Conservation (phyloP, 2,888 invertebrate genomes). For the Drosophila lutescens region DNA sequence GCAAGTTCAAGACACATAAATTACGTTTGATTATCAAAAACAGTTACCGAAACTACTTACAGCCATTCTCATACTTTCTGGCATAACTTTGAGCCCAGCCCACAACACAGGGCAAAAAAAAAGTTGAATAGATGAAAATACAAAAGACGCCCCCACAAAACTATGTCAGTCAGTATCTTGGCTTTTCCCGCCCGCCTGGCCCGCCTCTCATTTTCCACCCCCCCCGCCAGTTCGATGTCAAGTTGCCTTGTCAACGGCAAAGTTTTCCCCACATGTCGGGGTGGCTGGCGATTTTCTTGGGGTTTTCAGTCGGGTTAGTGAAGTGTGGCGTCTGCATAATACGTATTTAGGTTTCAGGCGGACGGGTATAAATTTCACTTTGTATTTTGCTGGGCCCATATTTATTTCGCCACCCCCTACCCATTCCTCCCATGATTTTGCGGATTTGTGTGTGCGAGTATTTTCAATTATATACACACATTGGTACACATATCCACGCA, state of each 20-base stretch:
- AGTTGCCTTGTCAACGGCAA: constrained; percentile 57
- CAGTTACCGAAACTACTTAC: constrained; percentile 65
- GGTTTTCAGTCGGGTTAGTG: constrained; percentile 28
- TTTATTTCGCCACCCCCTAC: constrained; percentile 40
- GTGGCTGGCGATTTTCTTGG: constrained; percentile 27
- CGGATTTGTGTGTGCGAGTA: constrained; percentile 46
- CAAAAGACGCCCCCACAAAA: constrained; percentile 59
- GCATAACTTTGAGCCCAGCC: constrained; percentile 27
- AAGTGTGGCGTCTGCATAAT: constrained; percentile 55
- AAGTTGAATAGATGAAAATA: constrained; percentile 54
- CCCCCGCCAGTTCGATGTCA: constrained; percentile 28
- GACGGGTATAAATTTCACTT: constrained; percentile 65
- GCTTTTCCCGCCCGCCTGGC: not conserved
- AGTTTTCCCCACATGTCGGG: constrained; percentile 44
- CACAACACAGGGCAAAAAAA: constrained; percentile 44
- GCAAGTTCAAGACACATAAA: constrained; percentile 60
- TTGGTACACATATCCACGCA: constrained; percentile 40
- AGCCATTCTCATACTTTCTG: constrained; percentile 46
- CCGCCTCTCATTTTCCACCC: constrained; percentile 6
- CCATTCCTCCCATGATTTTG: constrained; percentile 5
- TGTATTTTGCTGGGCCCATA: constrained; percentile 58
- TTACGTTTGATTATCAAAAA: constrained; percentile 67
- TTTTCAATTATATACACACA: constrained; percentile 54
- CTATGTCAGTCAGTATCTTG: constrained; percentile 42
- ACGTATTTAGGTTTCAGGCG: constrained; percentile 60